A percentile compares a stretch with the other conserved stretches of the same genome.
Evolutionary conservation across 2,797 vertebrate genomes (phyloP).

Genomic region (Acomys russatus): DNA sequence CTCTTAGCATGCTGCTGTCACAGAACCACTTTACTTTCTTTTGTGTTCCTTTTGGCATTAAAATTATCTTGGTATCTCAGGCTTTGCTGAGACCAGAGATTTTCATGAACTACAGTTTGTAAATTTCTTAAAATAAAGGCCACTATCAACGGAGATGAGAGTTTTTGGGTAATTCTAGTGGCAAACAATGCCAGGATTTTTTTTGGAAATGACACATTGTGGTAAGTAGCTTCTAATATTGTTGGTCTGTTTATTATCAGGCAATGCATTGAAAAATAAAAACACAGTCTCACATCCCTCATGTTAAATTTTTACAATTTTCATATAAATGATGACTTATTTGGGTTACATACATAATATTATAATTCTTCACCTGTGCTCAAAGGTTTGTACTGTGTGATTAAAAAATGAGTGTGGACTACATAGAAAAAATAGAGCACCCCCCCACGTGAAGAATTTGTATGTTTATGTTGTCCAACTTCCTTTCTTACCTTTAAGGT

Average conservation of each 20-base stretch:
- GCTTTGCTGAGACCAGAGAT: constrained; percentile 48
- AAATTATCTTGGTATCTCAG: constrained; percentile 47
- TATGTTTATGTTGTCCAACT: constrained; percentile 40
- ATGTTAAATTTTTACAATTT: constrained; percentile 66
- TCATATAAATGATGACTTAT: constrained; percentile 69
- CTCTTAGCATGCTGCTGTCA: background rate
- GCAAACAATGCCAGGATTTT: constrained; percentile 32
- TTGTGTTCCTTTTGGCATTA: constrained; percentile 62
- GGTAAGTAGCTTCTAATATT: constrained; percentile 45
- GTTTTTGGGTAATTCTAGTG: constrained; percentile 46
- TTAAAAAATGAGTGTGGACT: constrained; percentile 46
- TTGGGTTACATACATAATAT: constrained; percentile 61
- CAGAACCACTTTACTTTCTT: constrained; percentile 33
- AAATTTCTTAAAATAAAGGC: constrained; percentile 59
- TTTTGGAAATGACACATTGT: background rate
- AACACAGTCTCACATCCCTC: constrained; percentile 69
- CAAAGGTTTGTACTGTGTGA: constrained; percentile 75
- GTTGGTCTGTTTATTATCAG: background rate
- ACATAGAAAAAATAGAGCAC: constrained; percentile 67
- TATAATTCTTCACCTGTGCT: constrained; percentile 60
- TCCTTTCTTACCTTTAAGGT: constrained; percentile 57
- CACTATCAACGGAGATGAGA: background rate
- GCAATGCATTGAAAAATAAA: constrained; percentile 66
- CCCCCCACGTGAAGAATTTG: constrained; percentile 51
- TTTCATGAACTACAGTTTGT: constrained; percentile 62